phyloP scores from a whole-genome alignment of 2,113 vertebrate species.

The Cololabis saira region DNA sequence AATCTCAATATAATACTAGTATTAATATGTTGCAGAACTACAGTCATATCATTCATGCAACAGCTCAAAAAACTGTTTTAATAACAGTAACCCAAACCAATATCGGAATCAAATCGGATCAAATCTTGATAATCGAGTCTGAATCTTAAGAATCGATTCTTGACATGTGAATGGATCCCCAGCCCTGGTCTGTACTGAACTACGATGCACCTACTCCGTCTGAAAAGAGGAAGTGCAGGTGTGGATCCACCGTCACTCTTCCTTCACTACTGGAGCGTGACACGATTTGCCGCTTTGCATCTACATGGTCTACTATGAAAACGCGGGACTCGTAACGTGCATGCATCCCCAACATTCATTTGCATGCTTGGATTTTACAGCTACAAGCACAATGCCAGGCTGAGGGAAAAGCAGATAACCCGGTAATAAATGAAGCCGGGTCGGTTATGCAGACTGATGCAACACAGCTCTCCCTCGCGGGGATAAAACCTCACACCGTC shows the following conservation, averaged over 20 bases:
- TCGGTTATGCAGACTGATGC: constrained; percentile 13
- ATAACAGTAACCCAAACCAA: too few species aligned
- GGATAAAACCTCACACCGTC: constrained; percentile 29
- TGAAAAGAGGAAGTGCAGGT: constrained; percentile 56
- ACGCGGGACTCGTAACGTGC: constrained; percentile 1
- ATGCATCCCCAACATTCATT: constrained; percentile 1
- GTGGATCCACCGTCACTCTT: constrained; percentile 7
- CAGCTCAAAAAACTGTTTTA: too few species aligned
- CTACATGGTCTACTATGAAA: neutral
- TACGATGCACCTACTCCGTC: neutral
- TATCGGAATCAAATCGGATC: too few species aligned
- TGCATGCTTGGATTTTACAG: neutral
- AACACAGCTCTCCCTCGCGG: constrained; percentile 16
- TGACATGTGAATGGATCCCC: too few species aligned
- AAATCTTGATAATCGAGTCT: too few species aligned
- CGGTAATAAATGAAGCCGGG: constrained; percentile 15
- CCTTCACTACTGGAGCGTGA: constrained; percentile 13
- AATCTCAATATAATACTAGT: too few species aligned
- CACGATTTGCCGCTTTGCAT: constrained; percentile 30
- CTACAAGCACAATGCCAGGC: neutral
- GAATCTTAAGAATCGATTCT: too few species aligned
- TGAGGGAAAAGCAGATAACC: constrained; percentile 9
- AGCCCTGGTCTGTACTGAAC: neutral
- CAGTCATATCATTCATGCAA: too few species aligned
- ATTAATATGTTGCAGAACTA: too few species aligned